These are phyloP conservation scores for Enteromius treurensis DNA, from an alignment of 2,797 vertebrate genomes.

Conservation along the genomic window DNA sequence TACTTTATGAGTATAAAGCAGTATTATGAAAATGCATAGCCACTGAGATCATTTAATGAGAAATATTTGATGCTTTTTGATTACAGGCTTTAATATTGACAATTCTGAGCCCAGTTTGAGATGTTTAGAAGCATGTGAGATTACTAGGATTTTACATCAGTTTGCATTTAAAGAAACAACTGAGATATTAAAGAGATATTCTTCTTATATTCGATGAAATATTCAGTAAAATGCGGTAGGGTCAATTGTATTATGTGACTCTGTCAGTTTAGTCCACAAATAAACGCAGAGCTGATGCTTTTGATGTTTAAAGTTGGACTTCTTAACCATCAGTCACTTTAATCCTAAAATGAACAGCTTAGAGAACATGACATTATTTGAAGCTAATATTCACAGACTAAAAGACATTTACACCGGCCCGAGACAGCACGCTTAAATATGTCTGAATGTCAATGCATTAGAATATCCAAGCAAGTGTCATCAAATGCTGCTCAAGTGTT, in stretches of 20 bases:
- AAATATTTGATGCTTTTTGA: background rate
- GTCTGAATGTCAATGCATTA: slow-evolving; percentile 8
- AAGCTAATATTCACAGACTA: background rate
- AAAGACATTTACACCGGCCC: background rate
- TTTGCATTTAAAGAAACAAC: background rate
- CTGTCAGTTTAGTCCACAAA: slow-evolving; percentile 3
- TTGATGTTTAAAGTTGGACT: background rate
- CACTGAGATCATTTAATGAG: background rate
- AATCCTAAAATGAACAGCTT: slow-evolving; percentile 21
- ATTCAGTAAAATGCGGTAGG: background rate
- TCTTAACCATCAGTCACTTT: slow-evolving; percentile 1
- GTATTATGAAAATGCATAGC: background rate
- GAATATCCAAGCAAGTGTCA: slow-evolving; percentile 17
- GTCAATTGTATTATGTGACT: background rate
- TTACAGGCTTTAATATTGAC: background rate
- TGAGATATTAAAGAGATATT: background rate
- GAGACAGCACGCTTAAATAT: background rate
- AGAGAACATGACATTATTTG: background rate
- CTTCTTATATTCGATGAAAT: background rate
- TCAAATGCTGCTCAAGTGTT: background rate
- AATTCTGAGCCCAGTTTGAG: background rate
- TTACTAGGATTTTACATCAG: background rate
- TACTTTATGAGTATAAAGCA: background rate
- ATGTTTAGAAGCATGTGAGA: background rate
- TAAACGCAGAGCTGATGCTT: background rate